Conservation (phyloP, 2,888 invertebrate species). For the Cetonia aurata region DNA sequence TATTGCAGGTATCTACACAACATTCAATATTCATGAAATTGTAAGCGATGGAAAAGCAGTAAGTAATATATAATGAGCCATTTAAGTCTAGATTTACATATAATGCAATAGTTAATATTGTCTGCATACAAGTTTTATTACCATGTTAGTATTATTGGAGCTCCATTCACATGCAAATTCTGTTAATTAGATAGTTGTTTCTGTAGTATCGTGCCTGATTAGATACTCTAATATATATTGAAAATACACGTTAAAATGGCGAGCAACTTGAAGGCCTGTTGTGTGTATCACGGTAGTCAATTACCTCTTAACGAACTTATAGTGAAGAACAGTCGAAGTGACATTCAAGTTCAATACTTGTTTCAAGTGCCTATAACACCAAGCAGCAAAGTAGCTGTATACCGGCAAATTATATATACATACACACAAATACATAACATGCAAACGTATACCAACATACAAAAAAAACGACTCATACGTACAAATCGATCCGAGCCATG, state of each 20-base stretch:
- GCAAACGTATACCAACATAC: too few species aligned
- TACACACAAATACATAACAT: not conserved
- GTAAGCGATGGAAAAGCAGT: too few species aligned
- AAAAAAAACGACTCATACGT: too few species aligned
- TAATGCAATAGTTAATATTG: not conserved
- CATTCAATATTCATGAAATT: too few species aligned
- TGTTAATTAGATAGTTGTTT: slow-evolving; percentile 4
- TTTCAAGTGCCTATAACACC: not conserved
- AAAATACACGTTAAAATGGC: not conserved
- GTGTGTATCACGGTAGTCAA: not conserved
- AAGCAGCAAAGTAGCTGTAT: not conserved
- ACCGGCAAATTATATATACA: not conserved
- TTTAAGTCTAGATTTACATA: too few species aligned
- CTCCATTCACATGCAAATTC: not conserved
- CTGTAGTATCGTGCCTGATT: not conserved
- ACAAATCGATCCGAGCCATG: slow-evolving; percentile 2
- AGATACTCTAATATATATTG: not conserved
- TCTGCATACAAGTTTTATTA: not conserved
- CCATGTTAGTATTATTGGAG: not conserved
- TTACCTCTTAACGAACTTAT: not conserved
- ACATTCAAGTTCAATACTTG: slow-evolving; percentile 11
- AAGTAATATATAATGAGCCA: too few species aligned
- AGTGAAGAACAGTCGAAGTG: slow-evolving; percentile 10
- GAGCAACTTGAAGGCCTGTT: not conserved
- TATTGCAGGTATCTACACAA: too few species aligned